Evolutionary conservation across 2,113 vertebrate genomes (phyloP), one percentile per base, ranked within the genome.

Genomic region (Forbesichthys agassizii): DNA sequence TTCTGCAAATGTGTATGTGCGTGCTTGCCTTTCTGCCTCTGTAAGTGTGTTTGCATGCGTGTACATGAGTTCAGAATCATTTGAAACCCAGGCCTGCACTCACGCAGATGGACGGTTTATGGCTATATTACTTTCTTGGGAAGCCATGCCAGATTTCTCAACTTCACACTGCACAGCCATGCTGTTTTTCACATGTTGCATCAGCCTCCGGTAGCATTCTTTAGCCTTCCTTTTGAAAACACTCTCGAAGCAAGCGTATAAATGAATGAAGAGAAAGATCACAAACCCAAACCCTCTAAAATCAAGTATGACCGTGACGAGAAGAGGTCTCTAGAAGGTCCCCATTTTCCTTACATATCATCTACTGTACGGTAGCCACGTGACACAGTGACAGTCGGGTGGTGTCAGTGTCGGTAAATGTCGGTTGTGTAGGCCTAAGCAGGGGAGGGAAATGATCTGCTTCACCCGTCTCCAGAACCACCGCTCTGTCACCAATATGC

Each of bases 401-500:
- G 36, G 36, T 42, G 36, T 5, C 72, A 67, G 5, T 72, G 69
- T 51, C 65, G 68, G 65, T 71, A 73, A 77, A 79, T 77, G 80
- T 85, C 75, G 68, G 84, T 88, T 84, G 82, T 69, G 78, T 84
- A 20, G 20, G 20, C 20, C 20, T 20, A 87, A 87, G 70, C 62
- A 65, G 60, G 9, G 0, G 61, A 55, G 65, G 68, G 69, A 81
- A 86, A 82, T 89, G 83, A 89, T 82, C 77, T 46, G 52, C 63
- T 69, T 69, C 63, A 59, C 79, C 75, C 61, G 79, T 82, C 83
- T 84, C 74, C 66, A 74, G 76, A 85, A 86, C 71, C 71, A 73
- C 79, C 81, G 85, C 73, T 82, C 56, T 64, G 76, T 18, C 58
- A 64, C 77, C 53, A 27, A 27, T 27, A 3, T 27, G 49, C 75